Conservation (phyloP, 1,140 invertebrate species). For the Trachymyrmex septentrionalis region DNA sequence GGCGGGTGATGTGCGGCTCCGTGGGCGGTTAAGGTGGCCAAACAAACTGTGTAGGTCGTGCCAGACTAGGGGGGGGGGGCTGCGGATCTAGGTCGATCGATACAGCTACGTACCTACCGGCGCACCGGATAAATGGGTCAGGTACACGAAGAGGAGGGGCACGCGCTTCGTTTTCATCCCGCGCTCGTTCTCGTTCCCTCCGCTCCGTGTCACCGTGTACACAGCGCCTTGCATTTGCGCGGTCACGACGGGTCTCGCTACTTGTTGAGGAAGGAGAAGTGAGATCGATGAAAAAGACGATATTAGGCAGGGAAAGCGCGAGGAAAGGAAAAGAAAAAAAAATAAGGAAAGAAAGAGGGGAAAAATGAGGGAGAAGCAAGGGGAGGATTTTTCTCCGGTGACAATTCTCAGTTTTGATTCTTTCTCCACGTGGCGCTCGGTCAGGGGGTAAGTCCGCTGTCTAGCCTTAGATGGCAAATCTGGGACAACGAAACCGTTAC, state of each 20-base stretch:
- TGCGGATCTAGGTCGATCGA: constrained; percentile 86
- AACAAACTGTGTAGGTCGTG: constrained; percentile 84
- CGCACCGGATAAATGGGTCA: constrained; percentile 82
- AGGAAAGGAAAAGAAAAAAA: no score
- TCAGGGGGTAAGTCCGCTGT: constrained; percentile 76
- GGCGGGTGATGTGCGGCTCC: constrained; percentile 57
- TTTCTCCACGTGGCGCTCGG: constrained; percentile 54
- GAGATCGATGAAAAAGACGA: background rate
- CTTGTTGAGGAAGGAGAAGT: constrained; percentile 77
- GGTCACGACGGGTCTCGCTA: constrained; percentile 69
- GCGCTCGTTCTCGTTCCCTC: constrained; percentile 60
- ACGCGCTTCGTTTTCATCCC: constrained; percentile 76
- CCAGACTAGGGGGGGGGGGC: constrained; percentile 81
- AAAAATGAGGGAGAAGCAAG: background rate
- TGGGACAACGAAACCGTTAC: constrained; percentile 84
- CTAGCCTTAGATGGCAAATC: constrained; percentile 78
- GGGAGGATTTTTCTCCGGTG: constrained; percentile 32
- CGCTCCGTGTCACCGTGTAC: background rate
- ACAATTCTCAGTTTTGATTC: constrained; percentile 43
- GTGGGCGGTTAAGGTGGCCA: constrained; percentile 74
- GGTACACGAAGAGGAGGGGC: constrained; percentile 76
- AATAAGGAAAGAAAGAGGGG: background rate
- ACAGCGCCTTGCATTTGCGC: constrained; percentile 41
- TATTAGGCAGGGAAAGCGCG: no score
- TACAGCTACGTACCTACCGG: constrained; percentile 84